Percentiles rank a stretch among this genome's conserved stretches.
Evolutionary conservation across 2,113 vertebrate species (phyloP).

Genomic region (Petroica traversi): DNA sequence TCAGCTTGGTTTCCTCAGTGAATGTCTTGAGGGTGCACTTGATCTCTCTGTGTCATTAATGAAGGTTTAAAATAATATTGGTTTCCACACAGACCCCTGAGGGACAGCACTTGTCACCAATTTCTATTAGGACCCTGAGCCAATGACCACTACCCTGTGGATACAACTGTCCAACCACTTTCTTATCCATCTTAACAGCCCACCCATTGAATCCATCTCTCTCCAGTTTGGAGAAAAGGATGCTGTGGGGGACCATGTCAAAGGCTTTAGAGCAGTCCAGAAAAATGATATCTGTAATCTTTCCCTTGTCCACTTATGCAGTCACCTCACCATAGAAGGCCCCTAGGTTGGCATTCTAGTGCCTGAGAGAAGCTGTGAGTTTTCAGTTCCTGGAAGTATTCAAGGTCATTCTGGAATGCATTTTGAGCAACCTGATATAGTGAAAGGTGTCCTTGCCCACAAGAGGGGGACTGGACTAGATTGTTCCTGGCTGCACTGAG

Average conservation of each 20-base stretch:
- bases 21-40: neutral
- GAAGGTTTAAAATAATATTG: neutral
- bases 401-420: neutral
- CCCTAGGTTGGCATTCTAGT: neutral
- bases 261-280: neutral
- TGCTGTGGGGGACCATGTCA: neutral
- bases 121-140: neutral
- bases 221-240: neutral
- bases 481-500: neutral
- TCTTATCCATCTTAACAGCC: neutral
- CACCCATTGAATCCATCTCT: accelerated
- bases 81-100: neutral
- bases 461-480: neutral
- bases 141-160: neutral
- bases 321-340: neutral
- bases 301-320: neutral
- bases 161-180: neutral
- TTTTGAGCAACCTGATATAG: neutral
- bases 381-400: neutral
- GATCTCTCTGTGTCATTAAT: neutral
- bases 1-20: neutral
- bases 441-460: neutral
- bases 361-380: neutral
- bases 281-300: neutral
- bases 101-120: neutral